Evolutionary conservation across 2,888 invertebrate species (phyloP).

Genomic region (Cheilosia scutellata): DNA sequence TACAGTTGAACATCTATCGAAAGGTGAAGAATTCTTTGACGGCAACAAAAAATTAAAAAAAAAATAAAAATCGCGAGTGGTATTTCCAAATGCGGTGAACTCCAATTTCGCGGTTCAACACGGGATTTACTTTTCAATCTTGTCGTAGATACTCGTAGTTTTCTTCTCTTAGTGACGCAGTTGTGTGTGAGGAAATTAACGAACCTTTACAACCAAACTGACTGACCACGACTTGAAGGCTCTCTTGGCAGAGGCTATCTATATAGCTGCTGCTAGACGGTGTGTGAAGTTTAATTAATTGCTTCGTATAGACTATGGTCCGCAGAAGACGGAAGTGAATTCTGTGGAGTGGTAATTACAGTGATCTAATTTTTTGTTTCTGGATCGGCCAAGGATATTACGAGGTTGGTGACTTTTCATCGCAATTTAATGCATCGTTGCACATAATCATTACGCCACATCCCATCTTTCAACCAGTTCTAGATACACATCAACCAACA

Average conservation of each 20-base stretch:
- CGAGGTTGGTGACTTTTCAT: background rate
- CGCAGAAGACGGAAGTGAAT: conserved; percentile 27
- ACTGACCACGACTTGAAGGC: conserved; percentile 19
- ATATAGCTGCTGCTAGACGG: conserved; percentile 29
- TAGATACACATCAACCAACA: background rate
- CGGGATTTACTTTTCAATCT: background rate
- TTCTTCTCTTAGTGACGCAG: background rate
- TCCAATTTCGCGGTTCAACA: conserved; percentile 48
- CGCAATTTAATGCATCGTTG: background rate
- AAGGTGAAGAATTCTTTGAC: conserved; percentile 46
- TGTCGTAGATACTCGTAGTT: no score
- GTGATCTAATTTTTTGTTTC: conserved; percentile 9
- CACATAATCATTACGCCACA: background rate
- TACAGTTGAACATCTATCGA: background rate
- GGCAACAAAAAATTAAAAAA: background rate
- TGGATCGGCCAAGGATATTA: background rate
- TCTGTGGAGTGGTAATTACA: conserved; percentile 7
- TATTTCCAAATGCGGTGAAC: conserved; percentile 31
- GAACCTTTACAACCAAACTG: conserved; percentile 25
- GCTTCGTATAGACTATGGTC: background rate
- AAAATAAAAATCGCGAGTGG: conserved; percentile 9
- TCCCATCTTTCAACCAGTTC: background rate
- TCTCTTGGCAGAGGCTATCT: no score
- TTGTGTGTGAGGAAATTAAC: conserved; percentile 11
- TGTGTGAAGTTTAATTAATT: conserved; percentile 41